Evolutionary conservation across 2,888 invertebrate species (phyloP).

Genomic region (Sipunculus nudus): DNA sequence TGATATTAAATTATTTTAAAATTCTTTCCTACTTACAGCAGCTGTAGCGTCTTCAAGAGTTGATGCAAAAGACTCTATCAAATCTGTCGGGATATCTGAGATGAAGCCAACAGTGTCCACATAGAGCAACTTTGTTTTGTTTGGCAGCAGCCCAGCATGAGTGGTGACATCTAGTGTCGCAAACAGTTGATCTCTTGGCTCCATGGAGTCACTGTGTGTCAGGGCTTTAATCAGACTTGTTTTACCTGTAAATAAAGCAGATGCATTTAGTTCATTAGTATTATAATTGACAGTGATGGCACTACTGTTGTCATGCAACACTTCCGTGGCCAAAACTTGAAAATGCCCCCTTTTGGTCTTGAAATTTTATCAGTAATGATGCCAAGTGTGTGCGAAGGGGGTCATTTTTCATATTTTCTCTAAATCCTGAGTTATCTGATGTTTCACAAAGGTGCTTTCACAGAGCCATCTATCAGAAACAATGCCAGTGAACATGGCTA

Average conservation of each 20-base stretch:
- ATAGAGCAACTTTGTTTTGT: constrained; percentile 74
- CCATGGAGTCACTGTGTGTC: constrained; percentile 74
- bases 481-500: no score
- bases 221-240: constrained; percentile 82
- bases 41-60: constrained; percentile 82
- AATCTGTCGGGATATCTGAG: constrained; percentile 80
- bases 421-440: no score
- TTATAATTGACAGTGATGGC: neutral
- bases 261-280: neutral
- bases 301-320: neutral
- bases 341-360: no score
- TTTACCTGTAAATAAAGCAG: constrained; percentile 69
- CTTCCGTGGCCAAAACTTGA: no score
- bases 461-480: no score
- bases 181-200: constrained; percentile 80
- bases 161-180: constrained; percentile 87
- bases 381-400: no score
- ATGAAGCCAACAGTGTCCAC: constrained; percentile 90
- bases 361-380: no score
- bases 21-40: constrained; percentile 69
- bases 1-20: no score
- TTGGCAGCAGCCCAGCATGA: constrained; percentile 77
- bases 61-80: constrained; percentile 82
- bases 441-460: no score
- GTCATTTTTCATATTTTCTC: no score